These are phyloP conservation scores for Mus minutoides DNA, from an alignment of 2,797 vertebrate genomes.

Conservation along the genomic window DNA sequence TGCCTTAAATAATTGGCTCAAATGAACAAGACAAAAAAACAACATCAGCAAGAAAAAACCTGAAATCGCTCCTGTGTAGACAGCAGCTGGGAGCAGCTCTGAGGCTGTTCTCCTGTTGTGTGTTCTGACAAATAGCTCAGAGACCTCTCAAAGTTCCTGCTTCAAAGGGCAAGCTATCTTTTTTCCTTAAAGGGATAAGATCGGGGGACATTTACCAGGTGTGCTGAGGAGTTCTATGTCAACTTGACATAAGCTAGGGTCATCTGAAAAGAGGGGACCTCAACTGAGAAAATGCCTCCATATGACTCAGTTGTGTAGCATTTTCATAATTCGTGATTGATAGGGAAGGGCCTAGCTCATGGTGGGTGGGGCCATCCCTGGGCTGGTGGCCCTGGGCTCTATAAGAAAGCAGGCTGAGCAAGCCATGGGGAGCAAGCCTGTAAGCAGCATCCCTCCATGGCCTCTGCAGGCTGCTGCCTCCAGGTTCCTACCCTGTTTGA, in stretches of 20 bases:
- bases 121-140: conserved; percentile 57
- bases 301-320: neutral
- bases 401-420: neutral
- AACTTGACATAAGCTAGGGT: neutral
- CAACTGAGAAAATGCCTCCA: too few relatives aligned
- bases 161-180: neutral
- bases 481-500: neutral
- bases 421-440: neutral
- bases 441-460: neutral
- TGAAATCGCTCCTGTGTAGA: conserved; percentile 57
- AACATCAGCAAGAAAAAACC: neutral
- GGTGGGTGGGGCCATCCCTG: neutral
- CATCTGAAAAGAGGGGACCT: neutral
- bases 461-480: neutral
- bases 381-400: neutral
- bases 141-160: conserved; percentile 5
- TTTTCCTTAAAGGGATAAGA: neutral
- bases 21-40: neutral
- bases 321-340: neutral
- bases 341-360: neutral
- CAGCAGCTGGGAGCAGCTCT: neutral
- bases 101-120: conserved; percentile 69
- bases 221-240: neutral
- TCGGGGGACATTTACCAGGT: neutral
- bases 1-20: conserved; percentile 77